Evolutionary conservation across 1,140 invertebrate species (phyloP).

Genomic region (Nomia melanderi): DNA sequence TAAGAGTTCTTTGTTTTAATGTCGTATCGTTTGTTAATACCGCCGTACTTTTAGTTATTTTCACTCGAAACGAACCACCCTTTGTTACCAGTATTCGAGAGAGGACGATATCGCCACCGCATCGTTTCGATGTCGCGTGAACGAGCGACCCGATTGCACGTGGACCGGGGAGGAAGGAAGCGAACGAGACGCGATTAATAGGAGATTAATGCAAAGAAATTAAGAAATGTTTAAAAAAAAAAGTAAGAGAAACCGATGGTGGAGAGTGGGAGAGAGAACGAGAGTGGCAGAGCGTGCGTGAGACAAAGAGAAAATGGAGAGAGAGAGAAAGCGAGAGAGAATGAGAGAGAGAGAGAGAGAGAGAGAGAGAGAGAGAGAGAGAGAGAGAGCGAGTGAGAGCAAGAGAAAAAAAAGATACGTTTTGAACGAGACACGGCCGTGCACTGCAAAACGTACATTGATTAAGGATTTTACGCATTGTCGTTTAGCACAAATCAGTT

Average conservation of each 20-base stretch:
- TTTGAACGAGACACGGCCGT: conserved; percentile 50
- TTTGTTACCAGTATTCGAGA: conserved; percentile 76
- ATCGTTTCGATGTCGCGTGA: conserved; percentile 48
- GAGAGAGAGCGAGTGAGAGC: no score
- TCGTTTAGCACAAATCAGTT: conserved; percentile 78
- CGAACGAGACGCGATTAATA: not conserved
- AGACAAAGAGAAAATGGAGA: not conserved
- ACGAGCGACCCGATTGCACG: conserved; percentile 51
- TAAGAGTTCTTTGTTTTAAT: conserved; percentile 78
- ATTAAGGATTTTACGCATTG: conserved; percentile 72
- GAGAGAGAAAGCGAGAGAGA: not conserved
- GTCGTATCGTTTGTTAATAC: conserved; percentile 76
- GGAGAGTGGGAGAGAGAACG: not conserved
- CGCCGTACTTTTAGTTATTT: conserved; percentile 73
- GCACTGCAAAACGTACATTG: conserved; percentile 66
- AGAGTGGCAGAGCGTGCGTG: not conserved
- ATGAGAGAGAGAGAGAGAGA: not conserved
- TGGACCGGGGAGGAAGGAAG: conserved; percentile 13
- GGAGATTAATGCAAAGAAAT: no score
- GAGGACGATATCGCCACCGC: conserved; percentile 18
- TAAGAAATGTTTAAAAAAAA: no score
- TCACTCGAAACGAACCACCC: conserved; percentile 70
- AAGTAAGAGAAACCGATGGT: not conserved
- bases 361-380: conserved; percentile 7
- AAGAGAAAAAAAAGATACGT: no score